A percentile compares a stretch with the other conserved stretches of the same genome.
phyloP scores from a whole-genome alignment of 1,140 invertebrate genomes.

The Macrostomum lignano region DNA sequence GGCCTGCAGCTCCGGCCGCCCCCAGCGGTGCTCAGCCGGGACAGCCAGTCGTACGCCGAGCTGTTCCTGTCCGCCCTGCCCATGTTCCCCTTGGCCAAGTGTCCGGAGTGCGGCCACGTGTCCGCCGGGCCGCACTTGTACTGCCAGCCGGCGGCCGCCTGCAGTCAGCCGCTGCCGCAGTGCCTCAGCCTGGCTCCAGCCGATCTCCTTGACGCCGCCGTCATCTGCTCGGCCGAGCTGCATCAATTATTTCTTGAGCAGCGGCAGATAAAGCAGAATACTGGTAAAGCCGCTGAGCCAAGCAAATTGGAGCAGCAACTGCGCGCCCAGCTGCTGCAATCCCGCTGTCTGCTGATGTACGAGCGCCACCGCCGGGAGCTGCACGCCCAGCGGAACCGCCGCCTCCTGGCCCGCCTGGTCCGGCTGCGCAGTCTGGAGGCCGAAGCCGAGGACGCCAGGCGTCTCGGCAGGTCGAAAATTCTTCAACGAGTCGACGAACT shows the following conservation, averaged over 20 bases:
- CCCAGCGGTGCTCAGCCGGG: neutral
- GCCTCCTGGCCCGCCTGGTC: constrained; percentile 49
- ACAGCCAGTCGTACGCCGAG: constrained; percentile 37
- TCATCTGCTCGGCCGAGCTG: too few relatives aligned
- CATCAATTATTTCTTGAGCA: constrained; percentile 1
- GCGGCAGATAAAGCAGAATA: too few relatives aligned
- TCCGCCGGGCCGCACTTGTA: neutral
- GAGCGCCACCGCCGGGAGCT: constrained; percentile 52
- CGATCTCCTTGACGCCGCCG: too few relatives aligned
- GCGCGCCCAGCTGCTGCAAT: constrained; percentile 38
- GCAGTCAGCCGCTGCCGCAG: too few relatives aligned
- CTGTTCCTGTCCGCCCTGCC: constrained; percentile 38
- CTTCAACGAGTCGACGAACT: too few relatives aligned
- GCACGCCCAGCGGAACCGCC: constrained; percentile 56
- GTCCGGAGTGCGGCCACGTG: constrained; percentile 6
- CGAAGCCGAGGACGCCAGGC: too few relatives aligned
- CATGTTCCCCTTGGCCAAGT: constrained; percentile 10
- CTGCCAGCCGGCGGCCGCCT: neutral
- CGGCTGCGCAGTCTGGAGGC: constrained; percentile 46
- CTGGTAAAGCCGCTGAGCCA: neutral
- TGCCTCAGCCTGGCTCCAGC: too few relatives aligned
- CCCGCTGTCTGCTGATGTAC: constrained; percentile 45
- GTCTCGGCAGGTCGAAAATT: too few relatives aligned
- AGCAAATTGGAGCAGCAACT: constrained; percentile 9
- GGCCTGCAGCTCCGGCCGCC: neutral